Evolutionary conservation across 2,797 vertebrate species (phyloP), one percentile per base, ranked within the genome.

Genomic region (Cephalopachus bancanus): DNA sequence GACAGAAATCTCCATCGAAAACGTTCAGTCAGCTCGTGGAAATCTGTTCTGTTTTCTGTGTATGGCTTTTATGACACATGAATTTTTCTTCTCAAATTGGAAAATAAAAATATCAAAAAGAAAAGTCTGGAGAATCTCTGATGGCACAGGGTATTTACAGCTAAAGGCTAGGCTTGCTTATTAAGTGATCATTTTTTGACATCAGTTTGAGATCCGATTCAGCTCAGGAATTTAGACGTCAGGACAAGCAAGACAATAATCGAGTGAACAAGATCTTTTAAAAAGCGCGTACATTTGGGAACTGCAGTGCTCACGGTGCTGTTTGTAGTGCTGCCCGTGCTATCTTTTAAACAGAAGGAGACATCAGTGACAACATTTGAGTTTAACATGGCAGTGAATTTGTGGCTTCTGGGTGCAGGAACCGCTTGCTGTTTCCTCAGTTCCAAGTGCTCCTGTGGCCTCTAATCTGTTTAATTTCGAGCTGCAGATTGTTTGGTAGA

Each of bases 391-490:
- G 93, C 89, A 97, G 96, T 71, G 93, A 94, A 76, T 79, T 37
- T 0, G 4, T 94, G 97, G 90, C 65, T 85, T 95, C 69, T 44
- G 93, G 51, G 33, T 44, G 6, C 22, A 80, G 30, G 85, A 75
- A 88, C 67, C n/a, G 0, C 4, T 97, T 98, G 93, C 57, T 60
- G 93, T 89, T 91, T 90, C 33, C 26, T n/a, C 37, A 65, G 4
- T 30, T 71, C 49, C 55, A 89, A 91, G 62, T 51, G 37, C 62
- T 78, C n/a, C 67, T 74, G 89, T 83, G 85, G 96, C 97, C 98
- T 98, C 97, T 91, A 97, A 98, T 97, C 97, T 97, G 78, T 98
- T 98, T 98, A 96, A 95, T 75, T 96, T 95, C 64, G 87, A 89
- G 81, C 74, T 81, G 69, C 60, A 91, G 69, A 91, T 94, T 75